Conservation (phyloP, 35 echinoderm and acorn worm species). For the Anneissia japonica region DNA sequence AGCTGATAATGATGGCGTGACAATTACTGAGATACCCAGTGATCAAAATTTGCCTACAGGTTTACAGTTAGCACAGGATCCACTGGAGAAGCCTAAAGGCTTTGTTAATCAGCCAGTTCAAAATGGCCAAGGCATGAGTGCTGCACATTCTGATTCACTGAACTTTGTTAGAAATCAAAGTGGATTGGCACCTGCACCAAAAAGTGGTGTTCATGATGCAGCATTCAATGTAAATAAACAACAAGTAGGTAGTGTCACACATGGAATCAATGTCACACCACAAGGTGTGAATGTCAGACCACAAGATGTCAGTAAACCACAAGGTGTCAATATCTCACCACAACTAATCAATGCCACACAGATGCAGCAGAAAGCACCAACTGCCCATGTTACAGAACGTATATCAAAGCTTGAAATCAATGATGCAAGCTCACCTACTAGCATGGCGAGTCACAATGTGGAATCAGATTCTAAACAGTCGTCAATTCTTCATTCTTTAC, state of each 20-base stretch:
- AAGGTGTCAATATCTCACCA: conserved; percentile 24
- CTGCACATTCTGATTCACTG: background rate
- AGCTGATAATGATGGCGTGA: conserved; percentile 17
- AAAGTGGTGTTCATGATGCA: background rate
- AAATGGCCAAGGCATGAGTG: background rate
- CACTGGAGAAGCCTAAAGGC: background rate
- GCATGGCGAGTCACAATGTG: conserved; percentile 1
- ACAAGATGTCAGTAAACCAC: background rate
- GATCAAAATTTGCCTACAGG: background rate
- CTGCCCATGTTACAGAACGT: conserved; percentile 66
- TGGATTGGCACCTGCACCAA: background rate
- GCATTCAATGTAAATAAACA: background rate
- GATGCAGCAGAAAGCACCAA: background rate
- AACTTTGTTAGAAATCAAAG: background rate
- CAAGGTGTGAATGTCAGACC: background rate
- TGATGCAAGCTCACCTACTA: conserved; percentile 9
- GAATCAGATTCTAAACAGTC: background rate
- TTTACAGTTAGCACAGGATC: conserved; percentile 7
- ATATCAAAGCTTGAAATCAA: conserved; percentile 92
- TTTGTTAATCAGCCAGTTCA: background rate
- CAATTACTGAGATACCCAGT: background rate
- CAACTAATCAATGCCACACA: background rate
- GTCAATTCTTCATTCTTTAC: conserved; percentile 69
- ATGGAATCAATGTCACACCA: background rate
- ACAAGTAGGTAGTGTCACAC: background rate